These are phyloP conservation scores for Oryctes rhinoceros DNA, from an alignment of 1,140 invertebrate genomes.

Conservation along the genomic window DNA sequence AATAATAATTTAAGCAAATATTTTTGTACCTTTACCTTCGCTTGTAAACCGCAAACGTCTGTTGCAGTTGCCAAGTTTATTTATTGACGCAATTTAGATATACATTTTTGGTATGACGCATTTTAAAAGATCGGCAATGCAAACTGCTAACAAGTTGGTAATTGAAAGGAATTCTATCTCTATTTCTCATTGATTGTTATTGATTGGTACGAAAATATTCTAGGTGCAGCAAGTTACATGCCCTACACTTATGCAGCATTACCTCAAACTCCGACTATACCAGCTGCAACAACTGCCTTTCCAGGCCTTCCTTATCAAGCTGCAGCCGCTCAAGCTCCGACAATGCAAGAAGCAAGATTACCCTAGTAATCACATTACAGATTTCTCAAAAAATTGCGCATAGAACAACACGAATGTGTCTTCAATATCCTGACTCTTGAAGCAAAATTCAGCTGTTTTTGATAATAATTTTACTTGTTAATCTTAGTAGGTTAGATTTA, in stretches of 20 bases:
- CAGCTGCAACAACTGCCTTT: conserved; percentile 65
- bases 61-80: conserved; percentile 27
- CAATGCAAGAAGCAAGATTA: conserved; percentile 67
- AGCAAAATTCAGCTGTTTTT: neutral
- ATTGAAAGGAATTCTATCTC: too few relatives aligned
- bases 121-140: neutral
- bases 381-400: neutral
- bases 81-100: conserved; percentile 24
- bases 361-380: conserved; percentile 52
- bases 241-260: conserved; percentile 74
- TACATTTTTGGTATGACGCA: neutral
- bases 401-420: neutral
- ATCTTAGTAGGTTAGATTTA: too few relatives aligned
- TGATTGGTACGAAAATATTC: conserved; percentile 38
- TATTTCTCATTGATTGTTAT: neutral
- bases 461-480: neutral
- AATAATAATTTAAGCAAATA: too few relatives aligned
- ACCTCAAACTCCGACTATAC: conserved; percentile 68
- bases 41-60: neutral
- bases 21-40: neutral
- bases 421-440: neutral
- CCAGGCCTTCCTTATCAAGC: conserved; percentile 72
- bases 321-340: conserved; percentile 58
- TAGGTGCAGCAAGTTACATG: conserved; percentile 71
- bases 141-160: neutral